Percentiles rank a stretch among this genome's conserved stretches.
phyloP scores from a whole-genome alignment of 1,140 invertebrate genomes.

The Oreohelix idahoensis region DNA sequence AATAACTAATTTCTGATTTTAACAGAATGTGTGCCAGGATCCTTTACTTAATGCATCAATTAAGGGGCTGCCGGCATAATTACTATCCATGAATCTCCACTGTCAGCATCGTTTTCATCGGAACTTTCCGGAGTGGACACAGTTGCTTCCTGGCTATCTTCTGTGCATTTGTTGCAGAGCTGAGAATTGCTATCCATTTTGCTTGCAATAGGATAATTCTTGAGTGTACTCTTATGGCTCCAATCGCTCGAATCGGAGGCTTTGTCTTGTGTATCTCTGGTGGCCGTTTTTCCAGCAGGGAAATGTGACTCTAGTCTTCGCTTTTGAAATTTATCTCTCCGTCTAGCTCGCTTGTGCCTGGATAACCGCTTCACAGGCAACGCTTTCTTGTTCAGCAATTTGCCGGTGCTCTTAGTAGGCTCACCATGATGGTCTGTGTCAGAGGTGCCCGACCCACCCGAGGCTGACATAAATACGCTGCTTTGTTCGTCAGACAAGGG shows the following conservation, averaged over 20 bases:
- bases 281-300: not conserved
- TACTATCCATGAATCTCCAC: constrained; percentile 33
- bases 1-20: too few relatives aligned
- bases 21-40: too few relatives aligned
- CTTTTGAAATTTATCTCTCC: not conserved
- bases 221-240: not conserved
- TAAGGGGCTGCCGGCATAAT: not conserved
- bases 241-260: not conserved
- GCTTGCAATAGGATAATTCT: not conserved
- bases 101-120: constrained; percentile 13
- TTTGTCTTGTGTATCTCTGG: not conserved
- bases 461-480: constrained; percentile 32
- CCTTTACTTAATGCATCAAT: too few relatives aligned
- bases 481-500: constrained; percentile 14
- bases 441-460: not conserved
- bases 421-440: not conserved
- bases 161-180: not conserved
- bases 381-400: not conserved
- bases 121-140: not conserved
- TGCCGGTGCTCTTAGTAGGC: not conserved
- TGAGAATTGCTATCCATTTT: not conserved
- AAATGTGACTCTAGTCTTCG: not conserved
- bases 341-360: not conserved
- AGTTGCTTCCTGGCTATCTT: not conserved
- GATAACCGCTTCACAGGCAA: not conserved